A percentile compares a stretch with the other conserved stretches of the same genome.
Evolutionary conservation across 2,113 vertebrate species (phyloP).

Genomic region (Lasiurus borealis): DNA sequence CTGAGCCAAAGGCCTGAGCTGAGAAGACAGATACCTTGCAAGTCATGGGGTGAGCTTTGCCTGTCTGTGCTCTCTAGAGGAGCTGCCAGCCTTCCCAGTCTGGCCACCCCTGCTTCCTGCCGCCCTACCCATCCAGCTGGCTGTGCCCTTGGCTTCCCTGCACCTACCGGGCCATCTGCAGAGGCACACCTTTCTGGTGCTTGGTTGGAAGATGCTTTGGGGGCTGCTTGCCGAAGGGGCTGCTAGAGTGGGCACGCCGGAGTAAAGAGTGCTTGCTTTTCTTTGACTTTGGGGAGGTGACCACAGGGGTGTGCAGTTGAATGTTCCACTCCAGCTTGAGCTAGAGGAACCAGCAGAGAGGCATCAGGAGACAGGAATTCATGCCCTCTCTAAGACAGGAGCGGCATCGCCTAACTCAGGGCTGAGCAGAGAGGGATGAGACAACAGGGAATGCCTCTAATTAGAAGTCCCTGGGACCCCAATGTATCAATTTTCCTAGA

Average conservation of each 20-base stretch:
- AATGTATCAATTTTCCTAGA: background rate
- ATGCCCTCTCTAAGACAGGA: background rate
- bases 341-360: conserved; percentile 55
- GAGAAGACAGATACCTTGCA: background rate
- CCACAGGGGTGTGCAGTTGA: conserved; percentile 58
- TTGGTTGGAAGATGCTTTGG: background rate
- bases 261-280: conserved; percentile 27
- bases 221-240: background rate
- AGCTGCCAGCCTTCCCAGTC: background rate
- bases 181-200: background rate
- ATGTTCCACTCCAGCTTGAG: conserved; percentile 65
- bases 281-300: conserved; percentile 43
- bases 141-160: background rate
- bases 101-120: background rate
- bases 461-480: background rate
- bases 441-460: background rate
- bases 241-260: background rate
- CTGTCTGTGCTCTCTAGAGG: background rate
- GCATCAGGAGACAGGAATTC: background rate
- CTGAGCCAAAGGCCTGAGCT: background rate
- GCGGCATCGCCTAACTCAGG: background rate
- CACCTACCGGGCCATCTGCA: conserved; percentile 42
- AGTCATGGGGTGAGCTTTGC: background rate
- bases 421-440: background rate
- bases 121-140: background rate